These are phyloP conservation scores for Poecile atricapillus DNA, from an alignment of 2,113 vertebrate species.

Conservation along the genomic window DNA sequence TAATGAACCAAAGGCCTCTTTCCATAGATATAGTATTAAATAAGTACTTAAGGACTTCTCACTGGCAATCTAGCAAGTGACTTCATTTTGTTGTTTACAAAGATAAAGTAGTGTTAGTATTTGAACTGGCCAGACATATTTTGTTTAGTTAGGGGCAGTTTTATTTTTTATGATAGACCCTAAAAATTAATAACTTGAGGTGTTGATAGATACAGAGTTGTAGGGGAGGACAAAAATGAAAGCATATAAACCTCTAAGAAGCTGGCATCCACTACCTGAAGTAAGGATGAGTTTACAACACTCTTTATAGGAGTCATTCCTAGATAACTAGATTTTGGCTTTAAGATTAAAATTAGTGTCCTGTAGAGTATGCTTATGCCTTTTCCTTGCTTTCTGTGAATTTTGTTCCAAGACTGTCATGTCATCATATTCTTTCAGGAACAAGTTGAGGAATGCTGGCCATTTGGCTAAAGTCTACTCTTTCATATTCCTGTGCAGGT, in stretches of 20 bases:
- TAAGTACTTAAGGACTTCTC: neutral
- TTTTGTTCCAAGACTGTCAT: neutral
- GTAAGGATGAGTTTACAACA: neutral
- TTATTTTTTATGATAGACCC: neutral
- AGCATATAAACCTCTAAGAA: neutral
- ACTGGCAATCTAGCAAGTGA: neutral
- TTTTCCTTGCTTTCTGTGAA: neutral
- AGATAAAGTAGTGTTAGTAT: neutral
- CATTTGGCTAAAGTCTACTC: neutral
- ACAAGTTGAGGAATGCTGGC: neutral
- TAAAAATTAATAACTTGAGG: neutral
- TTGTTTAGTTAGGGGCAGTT: neutral
- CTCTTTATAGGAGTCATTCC: neutral
- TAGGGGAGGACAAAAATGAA: neutral
- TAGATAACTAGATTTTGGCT: neutral
- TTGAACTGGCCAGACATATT: neutral
- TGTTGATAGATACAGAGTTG: neutral
- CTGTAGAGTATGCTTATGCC: neutral
- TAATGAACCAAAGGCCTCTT: neutral
- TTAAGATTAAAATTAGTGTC: neutral
- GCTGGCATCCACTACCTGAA: neutral
- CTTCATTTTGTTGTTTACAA: neutral
- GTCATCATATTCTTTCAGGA: fast-evolving
- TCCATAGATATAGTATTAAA: neutral
- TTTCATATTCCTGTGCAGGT: neutral